These are phyloP conservation scores for Trichechus manatus DNA, from an alignment of 2,113 vertebrate species.

Conservation along the genomic window DNA sequence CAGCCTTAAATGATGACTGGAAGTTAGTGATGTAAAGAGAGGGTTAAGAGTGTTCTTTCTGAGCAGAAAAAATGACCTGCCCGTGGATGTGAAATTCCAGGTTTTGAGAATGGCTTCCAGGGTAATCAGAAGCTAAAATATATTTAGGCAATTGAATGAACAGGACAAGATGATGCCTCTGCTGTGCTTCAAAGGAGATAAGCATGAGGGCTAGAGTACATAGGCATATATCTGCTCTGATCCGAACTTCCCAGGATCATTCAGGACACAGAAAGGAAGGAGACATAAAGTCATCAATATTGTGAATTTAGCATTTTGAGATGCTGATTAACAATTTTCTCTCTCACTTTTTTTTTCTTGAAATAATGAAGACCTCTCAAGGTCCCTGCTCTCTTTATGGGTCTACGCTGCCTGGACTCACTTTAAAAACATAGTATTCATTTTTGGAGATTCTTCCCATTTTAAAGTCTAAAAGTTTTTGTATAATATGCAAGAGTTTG, in stretches of 20 bases:
- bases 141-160: constrained; percentile 4
- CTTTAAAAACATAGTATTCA: not conserved
- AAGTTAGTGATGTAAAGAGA: not conserved
- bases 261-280: not conserved
- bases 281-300: not conserved
- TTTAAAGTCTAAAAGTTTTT: constrained; percentile 46
- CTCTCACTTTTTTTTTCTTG: not conserved
- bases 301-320: constrained; percentile 35
- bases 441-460: constrained; percentile 48
- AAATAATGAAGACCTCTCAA: constrained; percentile 52
- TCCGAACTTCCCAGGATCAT: not conserved
- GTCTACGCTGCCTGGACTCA: not conserved
- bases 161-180: not conserved
- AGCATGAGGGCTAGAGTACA: not conserved
- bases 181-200: not conserved
- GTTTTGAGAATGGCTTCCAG: not conserved
- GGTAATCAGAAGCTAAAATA: constrained; percentile 17
- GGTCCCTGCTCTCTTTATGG: not conserved
- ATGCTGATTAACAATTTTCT: not conserved
- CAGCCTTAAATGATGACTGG: not conserved
- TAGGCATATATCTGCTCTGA: not conserved
- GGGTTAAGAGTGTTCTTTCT: not conserved
- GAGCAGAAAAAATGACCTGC: not conserved
- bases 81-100: not conserved
- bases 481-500: not conserved